Base-by-base conservation (phyloP, 1,140 invertebrate species). In the Sitophilus oryzae region DNA sequence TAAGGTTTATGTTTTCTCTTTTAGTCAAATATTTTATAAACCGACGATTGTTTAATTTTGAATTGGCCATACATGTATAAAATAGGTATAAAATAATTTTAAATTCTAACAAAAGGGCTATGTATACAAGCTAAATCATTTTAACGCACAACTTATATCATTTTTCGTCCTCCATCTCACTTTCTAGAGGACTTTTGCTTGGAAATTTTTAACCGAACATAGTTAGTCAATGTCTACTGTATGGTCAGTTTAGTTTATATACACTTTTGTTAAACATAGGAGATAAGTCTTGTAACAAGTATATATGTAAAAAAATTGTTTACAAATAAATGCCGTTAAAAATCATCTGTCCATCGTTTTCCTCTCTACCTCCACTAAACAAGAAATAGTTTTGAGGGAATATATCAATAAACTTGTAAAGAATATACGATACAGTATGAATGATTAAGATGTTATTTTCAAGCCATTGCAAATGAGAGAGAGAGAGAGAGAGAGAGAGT, bases 271-370 rank as follows among this genome's bases (percentile, higher is more conserved):
- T 48, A 48, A 15, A 48, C n/a, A 35, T 48, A 41, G 38, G 15
- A 41, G 19, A 3, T 41, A 18, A 41, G 36, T 40, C 46, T 14
- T 49, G 46, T 49, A 49, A 50, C 35, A 19, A n/a, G 48, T 50
- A 50, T 21, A 40, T 37, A 50, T n/a, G 38, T 35, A 40, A 50
- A 50, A 41, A 50, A 50, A 47, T 50, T 50, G 48, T 50, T 50
- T 50, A 50, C 48, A 50, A 50, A 50, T 50, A 50, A 50, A 50
- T 19, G 48, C 25, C 35, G 48, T 50, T 50, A 40, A 50, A 50
- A 41, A 41, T 41, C 38, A 4, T 41, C 25, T 30, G 5, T 30
- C 25, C 11, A 30, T 30, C 11, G 25, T 6, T 30, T n/a, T n/a
- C n/a, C n/a, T n/a, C n/a, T 30, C 25, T 11, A 30, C 25, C 25